Evolutionary conservation across 2,113 vertebrate genomes (phyloP).

Genomic region (Phylloscopus trochilus): DNA sequence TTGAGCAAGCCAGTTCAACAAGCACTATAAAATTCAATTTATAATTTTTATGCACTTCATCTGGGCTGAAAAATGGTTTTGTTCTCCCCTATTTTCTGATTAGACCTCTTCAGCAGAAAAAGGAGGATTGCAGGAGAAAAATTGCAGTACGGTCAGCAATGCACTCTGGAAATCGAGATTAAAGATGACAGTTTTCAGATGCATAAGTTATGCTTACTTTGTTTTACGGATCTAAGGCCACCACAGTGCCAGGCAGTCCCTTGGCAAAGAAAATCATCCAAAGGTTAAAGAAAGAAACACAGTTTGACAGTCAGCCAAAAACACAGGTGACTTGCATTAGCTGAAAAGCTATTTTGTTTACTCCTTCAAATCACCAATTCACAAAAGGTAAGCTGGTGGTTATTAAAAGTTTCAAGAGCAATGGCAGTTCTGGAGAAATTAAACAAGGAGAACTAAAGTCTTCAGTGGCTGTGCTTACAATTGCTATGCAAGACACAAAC

Average conservation of each 20-base stretch:
- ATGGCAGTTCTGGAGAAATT: not conserved
- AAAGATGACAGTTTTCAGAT: conserved; percentile 54
- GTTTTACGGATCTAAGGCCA: conserved; percentile 35
- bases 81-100: conserved; percentile 43
- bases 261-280: not conserved
- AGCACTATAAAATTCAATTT: conserved; percentile 63
- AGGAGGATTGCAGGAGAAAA: too few relatives aligned
- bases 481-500: conserved; percentile 35
- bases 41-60: conserved; percentile 61
- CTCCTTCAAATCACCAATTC: not conserved
- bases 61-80: conserved; percentile 53
- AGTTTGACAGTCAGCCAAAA: conserved; percentile 1
- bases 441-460: not conserved
- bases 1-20: conserved; percentile 62
- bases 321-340: not conserved
- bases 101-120: not conserved
- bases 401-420: conserved; percentile 18
- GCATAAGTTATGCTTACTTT: conserved; percentile 42
- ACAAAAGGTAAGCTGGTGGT: not conserved
- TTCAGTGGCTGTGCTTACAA: not conserved
- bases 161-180: conserved; percentile 44
- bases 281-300: conserved; percentile 23
- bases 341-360: conserved; percentile 28
- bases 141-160: conserved; percentile 36
- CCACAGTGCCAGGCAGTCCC: not conserved